Conservation (phyloP, 2,113 vertebrate genomes). For the Talpa occidentalis region DNA sequence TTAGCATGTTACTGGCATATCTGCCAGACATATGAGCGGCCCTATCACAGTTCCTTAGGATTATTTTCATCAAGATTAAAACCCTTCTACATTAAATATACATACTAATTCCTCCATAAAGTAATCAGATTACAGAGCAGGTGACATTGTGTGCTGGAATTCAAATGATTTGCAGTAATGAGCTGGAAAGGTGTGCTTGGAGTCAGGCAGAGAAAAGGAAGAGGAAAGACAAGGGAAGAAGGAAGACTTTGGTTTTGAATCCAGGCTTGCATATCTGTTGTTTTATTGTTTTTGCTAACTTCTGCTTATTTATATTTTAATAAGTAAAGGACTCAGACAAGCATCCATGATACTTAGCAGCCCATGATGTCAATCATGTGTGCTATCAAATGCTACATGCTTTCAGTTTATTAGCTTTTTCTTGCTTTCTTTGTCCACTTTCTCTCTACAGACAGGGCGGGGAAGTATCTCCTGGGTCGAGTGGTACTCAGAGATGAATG, state of each 20-base stretch:
- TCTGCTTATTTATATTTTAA: constrained; percentile 79
- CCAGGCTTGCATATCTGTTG: constrained; percentile 68
- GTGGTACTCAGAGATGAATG: background rate
- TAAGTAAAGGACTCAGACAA: constrained; percentile 63
- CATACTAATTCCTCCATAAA: constrained; percentile 99
- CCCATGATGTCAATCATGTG: constrained; percentile 31
- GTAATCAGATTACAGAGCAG: constrained; percentile 99
- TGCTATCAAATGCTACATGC: constrained; percentile 55
- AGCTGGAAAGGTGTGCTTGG: constrained; percentile 92
- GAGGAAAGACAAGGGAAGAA: constrained; percentile 78
- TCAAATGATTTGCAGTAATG: constrained; percentile 95
- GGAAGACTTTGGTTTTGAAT: constrained; percentile 88
- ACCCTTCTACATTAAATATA: constrained; percentile 99
- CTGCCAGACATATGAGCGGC: constrained; percentile 96
- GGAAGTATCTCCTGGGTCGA: background rate
- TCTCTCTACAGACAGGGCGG: background rate
- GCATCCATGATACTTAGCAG: constrained; percentile 66
- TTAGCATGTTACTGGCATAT: constrained; percentile 99
- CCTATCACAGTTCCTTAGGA: constrained; percentile 94
- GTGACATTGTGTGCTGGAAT: constrained; percentile 94
- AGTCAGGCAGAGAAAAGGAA: constrained; percentile 82
- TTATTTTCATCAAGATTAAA: constrained; percentile 99
- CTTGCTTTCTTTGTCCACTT: constrained; percentile 55
- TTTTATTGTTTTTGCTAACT: constrained; percentile 82
- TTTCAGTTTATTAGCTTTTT: constrained; percentile 13